Evolutionary conservation across 2,888 invertebrate genomes (phyloP), one percentile per base, ranked within the genome.

Genomic region (Brachyptera risi): DNA sequence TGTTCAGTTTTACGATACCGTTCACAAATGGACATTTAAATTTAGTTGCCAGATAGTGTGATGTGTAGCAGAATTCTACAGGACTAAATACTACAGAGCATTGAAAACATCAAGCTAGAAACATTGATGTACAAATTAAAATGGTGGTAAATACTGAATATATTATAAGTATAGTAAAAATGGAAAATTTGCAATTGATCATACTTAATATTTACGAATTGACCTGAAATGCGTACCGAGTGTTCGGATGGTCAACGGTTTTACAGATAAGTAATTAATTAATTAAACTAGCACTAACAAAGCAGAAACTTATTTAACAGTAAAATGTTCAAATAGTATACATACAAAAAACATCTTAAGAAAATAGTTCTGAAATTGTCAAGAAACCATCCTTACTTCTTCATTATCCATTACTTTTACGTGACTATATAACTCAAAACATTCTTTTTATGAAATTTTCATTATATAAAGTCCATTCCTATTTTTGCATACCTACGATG

Each of bases 281-380:
- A 9, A 15, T 3, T 42, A 42, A 42, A 15, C 9, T 47, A 47
- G n/a, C 21, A 17, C 47, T 47, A 63, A 57, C 60, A 60, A 63
- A 60, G 63, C 54, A 42, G 47, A 58, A 63, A 54, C 56, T 63
- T 50, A 58, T 56, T 57, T 37, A 63, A 63, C 56, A 61, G 56
- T 63, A 63, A 59, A 61, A 61, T 63, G 47, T 63, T 61, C 49
- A 57, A 61, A 63, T 58, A 59, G 54, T 63, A 61, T 58, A 61
- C 54, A 61, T 63, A 63, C 63, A 63, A 63, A 63, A 63, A 60
- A 50, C 35, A 57, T 60, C 54, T 60, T 63, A 63, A 63, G 60
- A 63, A 63, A 63, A 63, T 63, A 63, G 60, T 60, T 61, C 21
- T 54, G 58, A 62, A 63, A 63, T 40, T 63, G 60, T 62, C 59